Conservation (phyloP, 2,888 invertebrate genomes). For the Podabrus alpinus region DNA sequence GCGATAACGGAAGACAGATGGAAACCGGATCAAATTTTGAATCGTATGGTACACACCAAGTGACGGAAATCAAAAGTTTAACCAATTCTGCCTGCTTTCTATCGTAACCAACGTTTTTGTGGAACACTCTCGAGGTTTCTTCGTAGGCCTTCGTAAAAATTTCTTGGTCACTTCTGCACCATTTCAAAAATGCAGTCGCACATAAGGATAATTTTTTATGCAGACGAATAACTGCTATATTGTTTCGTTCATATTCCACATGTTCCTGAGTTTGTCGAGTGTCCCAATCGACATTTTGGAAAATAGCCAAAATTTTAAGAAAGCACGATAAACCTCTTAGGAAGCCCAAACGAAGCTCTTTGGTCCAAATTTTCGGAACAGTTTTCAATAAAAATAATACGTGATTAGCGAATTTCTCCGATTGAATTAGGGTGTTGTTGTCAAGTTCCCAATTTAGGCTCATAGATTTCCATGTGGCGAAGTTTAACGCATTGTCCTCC, state of each 20-base stretch:
- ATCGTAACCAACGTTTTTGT: constrained; percentile 72
- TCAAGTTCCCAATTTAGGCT: constrained; percentile 77
- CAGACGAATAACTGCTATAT: constrained; percentile 98
- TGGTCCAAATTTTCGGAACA: constrained; percentile 82
- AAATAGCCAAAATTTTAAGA: constrained; percentile 81
- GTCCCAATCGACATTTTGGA: constrained; percentile 90
- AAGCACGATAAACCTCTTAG: constrained; percentile 82
- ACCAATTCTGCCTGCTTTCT: constrained; percentile 59
- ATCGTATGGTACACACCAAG: constrained; percentile 86
- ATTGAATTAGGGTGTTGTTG: constrained; percentile 81
- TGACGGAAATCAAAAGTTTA: constrained; percentile 76
- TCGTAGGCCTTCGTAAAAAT: constrained; percentile 80
- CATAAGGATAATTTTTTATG: constrained; percentile 92
- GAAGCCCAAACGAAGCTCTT: constrained; percentile 81
- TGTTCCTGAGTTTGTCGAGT: constrained; percentile 88
- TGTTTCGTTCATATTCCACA: constrained; percentile 98
- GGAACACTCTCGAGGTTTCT: no score
- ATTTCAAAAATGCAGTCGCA: constrained; percentile 83
- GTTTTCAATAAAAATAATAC: constrained; percentile 85
- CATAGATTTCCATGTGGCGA: constrained; percentile 67
- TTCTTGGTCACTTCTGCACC: constrained; percentile 82
- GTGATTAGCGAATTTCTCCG: constrained; percentile 89
- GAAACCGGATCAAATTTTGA: constrained; percentile 87
- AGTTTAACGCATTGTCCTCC: constrained; percentile 80
- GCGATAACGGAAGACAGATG: constrained; percentile 90